Evolutionary conservation across 2,113 vertebrate genomes (phyloP).

Genomic region (Holacanthus passer): DNA sequence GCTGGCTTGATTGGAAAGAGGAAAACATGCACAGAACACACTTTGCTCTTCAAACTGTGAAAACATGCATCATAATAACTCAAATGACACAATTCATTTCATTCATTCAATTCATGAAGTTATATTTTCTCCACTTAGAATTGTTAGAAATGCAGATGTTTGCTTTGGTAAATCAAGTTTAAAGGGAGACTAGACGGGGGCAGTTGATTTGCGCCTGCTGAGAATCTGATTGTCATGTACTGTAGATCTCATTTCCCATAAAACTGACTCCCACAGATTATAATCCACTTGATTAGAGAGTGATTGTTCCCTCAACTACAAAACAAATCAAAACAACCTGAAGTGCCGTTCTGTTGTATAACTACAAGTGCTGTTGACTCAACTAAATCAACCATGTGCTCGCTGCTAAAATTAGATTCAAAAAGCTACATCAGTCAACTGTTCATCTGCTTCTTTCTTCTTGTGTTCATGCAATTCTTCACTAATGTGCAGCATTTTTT

Average conservation of each 20-base stretch:
- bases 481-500: not conserved
- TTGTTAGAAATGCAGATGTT: not conserved
- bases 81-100: not conserved
- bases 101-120: not conserved
- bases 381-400: constrained; percentile 32
- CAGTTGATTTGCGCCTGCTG: constrained; percentile 16
- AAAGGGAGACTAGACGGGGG: not conserved
- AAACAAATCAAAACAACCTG: constrained; percentile 54
- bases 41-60: not conserved
- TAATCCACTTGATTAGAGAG: constrained; percentile 55
- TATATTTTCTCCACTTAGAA: not conserved
- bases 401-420: constrained; percentile 18
- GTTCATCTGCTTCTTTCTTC: not conserved
- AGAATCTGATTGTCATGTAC: constrained; percentile 43
- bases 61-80: not conserved
- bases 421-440: constrained; percentile 21
- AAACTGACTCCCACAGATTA: constrained; percentile 51
- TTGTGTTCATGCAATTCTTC: not conserved
- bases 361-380: constrained; percentile 34
- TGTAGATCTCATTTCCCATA: constrained; percentile 37
- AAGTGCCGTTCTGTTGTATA: constrained; percentile 16
- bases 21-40: not conserved
- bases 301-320: constrained; percentile 52
- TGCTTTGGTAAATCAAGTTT: not conserved
- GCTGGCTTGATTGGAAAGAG: not conserved